Evolutionary conservation across 2,888 invertebrate genomes (phyloP).

Genomic region (Eupsilia transversa): DNA sequence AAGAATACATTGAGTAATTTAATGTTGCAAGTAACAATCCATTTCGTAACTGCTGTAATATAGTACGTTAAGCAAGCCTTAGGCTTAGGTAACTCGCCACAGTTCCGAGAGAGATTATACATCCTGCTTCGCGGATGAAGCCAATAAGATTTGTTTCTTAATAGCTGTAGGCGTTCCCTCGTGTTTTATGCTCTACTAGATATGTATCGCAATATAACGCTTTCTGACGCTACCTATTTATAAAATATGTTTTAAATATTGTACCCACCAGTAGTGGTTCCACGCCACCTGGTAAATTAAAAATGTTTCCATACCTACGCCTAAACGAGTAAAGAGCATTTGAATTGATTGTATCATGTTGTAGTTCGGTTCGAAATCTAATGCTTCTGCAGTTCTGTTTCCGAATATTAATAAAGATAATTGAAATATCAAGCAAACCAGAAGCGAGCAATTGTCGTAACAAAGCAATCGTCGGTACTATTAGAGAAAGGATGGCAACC

Average conservation of each 20-base stretch:
- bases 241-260: conserved; percentile 31
- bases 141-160: conserved; percentile 74
- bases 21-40: conserved; percentile 70
- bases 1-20: conserved; percentile 69
- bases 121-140: conserved; percentile 78
- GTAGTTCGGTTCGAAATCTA: conserved; percentile 17
- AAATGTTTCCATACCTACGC: background rate
- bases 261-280: background rate
- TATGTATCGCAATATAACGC: conserved; percentile 48
- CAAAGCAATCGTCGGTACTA: conserved; percentile 49
- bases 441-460: conserved; percentile 48
- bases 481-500: conserved; percentile 70
- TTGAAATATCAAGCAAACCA: conserved; percentile 43
- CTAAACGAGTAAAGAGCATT: background rate
- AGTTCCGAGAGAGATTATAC: conserved; percentile 85
- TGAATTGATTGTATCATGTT: background rate
- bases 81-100: conserved; percentile 84
- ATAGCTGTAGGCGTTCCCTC: conserved; percentile 60
- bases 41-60: conserved; percentile 80
- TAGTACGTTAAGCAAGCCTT: conserved; percentile 80
- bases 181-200: conserved; percentile 47
- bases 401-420: conserved; percentile 38
- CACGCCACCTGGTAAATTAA: background rate
- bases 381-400: conserved; percentile 4
- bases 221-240: conserved; percentile 23